Conservation (phyloP, 2,888 invertebrate species). For the Arrhopalites spinosus region DNA sequence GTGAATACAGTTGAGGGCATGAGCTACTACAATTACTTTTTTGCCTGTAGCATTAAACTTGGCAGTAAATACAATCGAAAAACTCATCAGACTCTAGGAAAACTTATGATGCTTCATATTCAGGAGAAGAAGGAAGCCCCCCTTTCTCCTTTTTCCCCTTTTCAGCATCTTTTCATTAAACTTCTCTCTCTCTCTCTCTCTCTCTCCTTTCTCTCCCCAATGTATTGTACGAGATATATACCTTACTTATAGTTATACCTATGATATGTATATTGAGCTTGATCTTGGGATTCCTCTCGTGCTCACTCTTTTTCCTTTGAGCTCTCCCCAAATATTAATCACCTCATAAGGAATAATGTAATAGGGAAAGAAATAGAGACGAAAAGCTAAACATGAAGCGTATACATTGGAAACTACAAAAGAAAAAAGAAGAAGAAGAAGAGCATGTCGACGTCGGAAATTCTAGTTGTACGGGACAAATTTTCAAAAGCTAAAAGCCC, state of each 20-base stretch:
- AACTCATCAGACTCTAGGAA: conserved; percentile 36
- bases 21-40: conserved; percentile 6
- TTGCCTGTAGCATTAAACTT: conserved; percentile 13
- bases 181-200: conserved; percentile 34
- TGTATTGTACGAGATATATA: background rate
- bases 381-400: background rate
- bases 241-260: background rate
- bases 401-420: too few species aligned
- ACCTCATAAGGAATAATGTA: conserved; percentile 11
- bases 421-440: background rate
- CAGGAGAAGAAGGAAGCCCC: conserved; percentile 32
- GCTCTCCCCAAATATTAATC: background rate
- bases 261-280: background rate
- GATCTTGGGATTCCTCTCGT: background rate
- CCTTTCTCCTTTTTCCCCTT: conserved; percentile 41
- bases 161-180: conserved; percentile 56
- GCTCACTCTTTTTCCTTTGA: background rate
- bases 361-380: background rate
- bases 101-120: conserved; percentile 44
- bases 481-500: conserved; percentile 43
- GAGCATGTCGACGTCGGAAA: background rate
- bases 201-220: conserved; percentile 10
- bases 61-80: conserved; percentile 32
- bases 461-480: conserved; percentile 9
- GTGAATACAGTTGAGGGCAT: too few species aligned